Evolutionary conservation across 2,888 invertebrate genomes (phyloP).

Genomic region (Zygaena filipendulae): DNA sequence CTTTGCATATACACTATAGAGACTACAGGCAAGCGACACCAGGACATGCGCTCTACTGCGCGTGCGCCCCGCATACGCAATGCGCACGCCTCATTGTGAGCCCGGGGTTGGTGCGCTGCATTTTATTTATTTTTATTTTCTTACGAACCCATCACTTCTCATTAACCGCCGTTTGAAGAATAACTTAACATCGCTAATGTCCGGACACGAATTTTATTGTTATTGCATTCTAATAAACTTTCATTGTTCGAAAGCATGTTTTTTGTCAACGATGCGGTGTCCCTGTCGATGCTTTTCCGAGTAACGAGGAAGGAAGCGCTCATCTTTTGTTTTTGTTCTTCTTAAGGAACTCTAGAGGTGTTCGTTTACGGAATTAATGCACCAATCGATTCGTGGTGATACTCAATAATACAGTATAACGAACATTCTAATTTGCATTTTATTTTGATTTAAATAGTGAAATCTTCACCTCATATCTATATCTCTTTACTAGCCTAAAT

Average conservation of each 20-base stretch:
- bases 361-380: too few species aligned
- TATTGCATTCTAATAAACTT: constrained; percentile 66
- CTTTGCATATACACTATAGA: too few species aligned
- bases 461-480: too few species aligned
- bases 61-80: constrained; percentile 53
- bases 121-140: constrained; percentile 61
- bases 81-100: constrained; percentile 36
- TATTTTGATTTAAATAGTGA: too few species aligned
- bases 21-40: too few species aligned
- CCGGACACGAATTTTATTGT: constrained; percentile 67
- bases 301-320: constrained; percentile 55
- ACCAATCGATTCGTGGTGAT: too few species aligned
- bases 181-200: constrained; percentile 65
- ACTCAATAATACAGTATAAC: too few species aligned
- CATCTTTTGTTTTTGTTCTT: constrained; percentile 34
- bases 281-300: constrained; percentile 42
- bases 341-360: constrained; percentile 13
- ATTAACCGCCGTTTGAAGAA: constrained; percentile 67
- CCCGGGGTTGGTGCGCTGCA: constrained; percentile 46
- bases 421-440: too few species aligned
- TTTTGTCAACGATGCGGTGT: constrained; percentile 43
- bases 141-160: constrained; percentile 68
- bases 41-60: constrained; percentile 54
- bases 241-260: constrained; percentile 41
- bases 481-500: too few species aligned